A percentile compares a stretch with the other conserved stretches of the same genome.
Conservation (phyloP, 2,113 vertebrate species). For the human region DNA sequence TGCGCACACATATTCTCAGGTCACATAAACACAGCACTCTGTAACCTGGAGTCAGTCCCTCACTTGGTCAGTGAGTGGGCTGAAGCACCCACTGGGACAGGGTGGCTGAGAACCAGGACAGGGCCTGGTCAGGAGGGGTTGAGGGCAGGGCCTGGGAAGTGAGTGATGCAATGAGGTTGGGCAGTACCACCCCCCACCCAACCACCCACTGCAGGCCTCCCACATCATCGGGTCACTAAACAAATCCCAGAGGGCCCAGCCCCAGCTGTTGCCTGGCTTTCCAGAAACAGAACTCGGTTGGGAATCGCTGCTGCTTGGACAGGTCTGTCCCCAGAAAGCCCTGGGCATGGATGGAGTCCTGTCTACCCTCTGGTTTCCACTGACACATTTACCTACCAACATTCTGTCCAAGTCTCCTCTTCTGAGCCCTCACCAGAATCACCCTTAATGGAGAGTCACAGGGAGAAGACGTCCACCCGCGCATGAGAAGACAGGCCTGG, state of each 20-base stretch:
- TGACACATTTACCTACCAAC: not conserved
- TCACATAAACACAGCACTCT: not conserved
- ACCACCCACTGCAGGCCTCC: not conserved
- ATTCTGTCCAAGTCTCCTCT: no score
- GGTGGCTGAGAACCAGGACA: not conserved
- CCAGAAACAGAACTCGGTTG: not conserved
- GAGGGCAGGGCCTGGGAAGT: no score
- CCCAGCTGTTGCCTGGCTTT: not conserved
- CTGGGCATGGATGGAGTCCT: not conserved
- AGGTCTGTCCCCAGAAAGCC: slow-evolving; percentile 3
- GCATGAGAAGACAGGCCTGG: not conserved
- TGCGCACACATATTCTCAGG: not conserved
- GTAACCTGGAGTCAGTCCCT: not conserved
- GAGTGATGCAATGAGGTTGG: no score
- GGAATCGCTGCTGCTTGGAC: not conserved
- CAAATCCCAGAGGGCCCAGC: not conserved
- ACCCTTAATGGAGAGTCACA: not conserved
- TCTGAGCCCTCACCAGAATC: no score
- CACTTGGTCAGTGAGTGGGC: not conserved
- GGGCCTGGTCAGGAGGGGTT: not conserved
- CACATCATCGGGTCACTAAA: not conserved
- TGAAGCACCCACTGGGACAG: not conserved
- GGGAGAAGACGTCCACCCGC: not conserved
- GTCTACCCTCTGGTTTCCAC: slow-evolving; percentile 42
- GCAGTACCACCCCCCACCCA: fast-evolving